These are phyloP conservation scores for Pholis gunnellus DNA, from an alignment of 2,113 vertebrate genomes.

Conservation along the genomic window DNA sequence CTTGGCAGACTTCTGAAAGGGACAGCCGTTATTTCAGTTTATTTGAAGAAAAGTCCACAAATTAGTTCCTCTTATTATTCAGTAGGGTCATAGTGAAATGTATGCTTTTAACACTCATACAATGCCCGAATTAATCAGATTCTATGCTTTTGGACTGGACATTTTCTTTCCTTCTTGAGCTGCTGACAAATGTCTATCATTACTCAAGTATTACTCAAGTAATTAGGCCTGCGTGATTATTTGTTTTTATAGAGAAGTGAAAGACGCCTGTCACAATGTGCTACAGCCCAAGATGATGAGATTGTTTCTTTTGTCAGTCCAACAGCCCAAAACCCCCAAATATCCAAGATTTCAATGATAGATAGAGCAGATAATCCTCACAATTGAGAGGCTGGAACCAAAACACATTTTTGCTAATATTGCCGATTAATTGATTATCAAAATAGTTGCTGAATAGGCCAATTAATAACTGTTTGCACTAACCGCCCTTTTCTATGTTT, in stretches of 20 bases:
- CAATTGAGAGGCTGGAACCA: neutral
- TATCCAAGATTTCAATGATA: neutral
- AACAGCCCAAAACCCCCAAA: neutral
- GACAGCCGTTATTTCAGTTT: neutral
- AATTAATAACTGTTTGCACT: neutral
- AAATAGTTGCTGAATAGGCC: neutral
- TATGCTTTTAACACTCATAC: neutral
- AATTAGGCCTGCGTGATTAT: neutral
- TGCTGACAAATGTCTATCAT: neutral
- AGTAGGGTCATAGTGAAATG: no score
- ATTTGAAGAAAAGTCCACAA: no score
- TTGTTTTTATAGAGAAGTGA: no score
- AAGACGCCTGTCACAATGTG: no score
- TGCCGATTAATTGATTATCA: neutral
- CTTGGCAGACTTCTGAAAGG: neutral
- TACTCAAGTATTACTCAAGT: neutral
- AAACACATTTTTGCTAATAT: neutral
- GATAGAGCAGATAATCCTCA: neutral
- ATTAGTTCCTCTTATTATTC: no score
- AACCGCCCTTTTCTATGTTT: neutral
- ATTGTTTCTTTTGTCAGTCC: neutral
- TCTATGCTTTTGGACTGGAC: neutral
- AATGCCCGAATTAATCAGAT: neutral
- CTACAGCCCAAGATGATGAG: neutral
- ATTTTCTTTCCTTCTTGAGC: neutral